Base-by-base conservation (phyloP, 2,888 invertebrate genomes). In the Phlogophora meticulosa region DNA sequence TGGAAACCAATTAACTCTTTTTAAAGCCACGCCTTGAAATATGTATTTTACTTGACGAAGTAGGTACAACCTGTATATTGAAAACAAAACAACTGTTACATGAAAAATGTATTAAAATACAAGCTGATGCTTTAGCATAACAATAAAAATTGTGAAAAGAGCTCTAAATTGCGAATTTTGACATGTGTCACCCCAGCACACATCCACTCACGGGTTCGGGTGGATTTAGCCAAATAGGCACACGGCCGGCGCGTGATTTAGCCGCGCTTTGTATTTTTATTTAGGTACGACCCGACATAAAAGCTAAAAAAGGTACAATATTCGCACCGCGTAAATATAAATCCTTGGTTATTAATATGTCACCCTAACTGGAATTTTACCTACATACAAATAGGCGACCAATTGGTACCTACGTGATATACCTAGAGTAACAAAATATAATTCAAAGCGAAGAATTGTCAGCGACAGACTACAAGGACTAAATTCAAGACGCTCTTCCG, bases 131-230 rank as follows among this genome's bases (percentile, higher is more conserved):
- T 69, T 64, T 76, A 46, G 40, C 59, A 65, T 48, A 65, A 74
- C 69, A 74, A 64, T 74, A 70, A 71, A 81, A 48, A 64, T 68
- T 63, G 67, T 32, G 17, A 53, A 73, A 70, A 78, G 63, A 66
- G 68, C 53, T 69, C 74, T 80, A 78, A 87, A 85, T 85, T 86
- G 77, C 67, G 77, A 86, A 83, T 85, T 88, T 90, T 88, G 89
- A 90, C 89, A 87, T 80, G 81, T 87, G 90, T 88, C 90, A 88
- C 81, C 76, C 81, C 80, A 53, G 34, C 43, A 78, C 80, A 82
- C 81, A 86, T 76, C 83, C 82, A 84, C 82, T 85, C 83, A 86
- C 80, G 83, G 80, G 80, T 86, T 76, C 79, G 82, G 82, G 82
- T 83, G 85, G 85, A 85, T 85, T 85, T 81, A 79, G 78, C 73